Evolutionary conservation across 2,888 invertebrate species (phyloP), one percentile per base, ranked within the genome.

Genomic region (Eilema depressum): DNA sequence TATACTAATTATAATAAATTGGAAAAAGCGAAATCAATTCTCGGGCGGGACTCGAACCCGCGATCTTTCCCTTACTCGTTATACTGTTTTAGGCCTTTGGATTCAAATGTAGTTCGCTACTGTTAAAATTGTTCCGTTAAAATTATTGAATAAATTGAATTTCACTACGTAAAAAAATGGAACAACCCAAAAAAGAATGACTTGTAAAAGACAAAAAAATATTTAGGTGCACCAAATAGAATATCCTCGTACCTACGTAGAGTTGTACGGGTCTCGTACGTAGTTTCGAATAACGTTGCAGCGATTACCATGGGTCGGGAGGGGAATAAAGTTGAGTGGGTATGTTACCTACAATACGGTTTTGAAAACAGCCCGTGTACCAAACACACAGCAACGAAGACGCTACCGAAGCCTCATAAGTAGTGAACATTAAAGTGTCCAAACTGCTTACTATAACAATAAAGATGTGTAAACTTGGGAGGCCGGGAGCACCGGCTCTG

Each of bases 391-490:
- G n/a, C 53, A 8, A 5, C 47, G 20, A n/a, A 41, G 30, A 7
- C 28, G 28, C 25, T 30, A 37, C 26, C 33, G 17, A 33, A 33
- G 23, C 65, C 56, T 30, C 53, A 56, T 20, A 66, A 66, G 57
- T 33, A 56, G 17, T 53, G n/a, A 12, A 65, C 65, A 25, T 63
- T 63, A 64, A 64, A 64, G 30, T 64, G 53, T 64, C 64, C 30
- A 17, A 66, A 57, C 57, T 25, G 30, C 17, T 66, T 57, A 66
- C 33, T 56, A 25, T 7, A 23, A 57, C 25, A 57, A 66, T 66
- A 66, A 66, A 66, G 56, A 66, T 56, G 30, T 57, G 28, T 12
- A 66, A 66, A 66, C 56, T 57, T 56, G n/a, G 17, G 41, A 41
- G 33, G 56, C 56, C 12, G 23, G n/a, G 28, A 28, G 56, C 30